Base-by-base conservation (phyloP, 2,797 vertebrate species). In the Nasua narica region DNA sequence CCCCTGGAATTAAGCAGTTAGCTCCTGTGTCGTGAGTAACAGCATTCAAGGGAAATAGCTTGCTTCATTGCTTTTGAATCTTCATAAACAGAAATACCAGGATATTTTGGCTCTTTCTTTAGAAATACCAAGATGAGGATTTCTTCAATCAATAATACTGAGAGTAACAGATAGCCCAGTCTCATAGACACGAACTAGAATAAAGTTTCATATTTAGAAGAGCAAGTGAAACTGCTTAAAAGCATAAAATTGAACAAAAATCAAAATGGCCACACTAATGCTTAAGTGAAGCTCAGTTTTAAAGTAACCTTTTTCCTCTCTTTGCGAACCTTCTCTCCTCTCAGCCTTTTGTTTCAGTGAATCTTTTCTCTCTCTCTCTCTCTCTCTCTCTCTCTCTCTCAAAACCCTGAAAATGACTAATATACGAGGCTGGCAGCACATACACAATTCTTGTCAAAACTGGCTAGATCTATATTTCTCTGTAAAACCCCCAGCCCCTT, bases 1-100 rank as follows among this genome's bases (percentile, higher is more conserved):
- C 91, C 37, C 0, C 2, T 96, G 93, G 91, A 97, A 98, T 98
- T 98, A 96, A 98, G 97, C 96, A 97, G 87, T 97, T 98, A 43
- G 23, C n/a, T 98, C 14, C 1, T 97, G 97, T 98, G 97, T 97
- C 78, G 21, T 50, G 94, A 92, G 83, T 94, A 98, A 81, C 60
- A 97, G 79, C 58, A 94, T 98, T 98, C 79, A 67, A 12, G 46
- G 40, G 37, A 96, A 98, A 98, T 46, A 96, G 62, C 76, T 97
- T 95, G 97, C 86, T 95, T 97, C 88, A 81, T 72, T 94, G 92
- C 46, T 87, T 93, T 96, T 96, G 78, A 96, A 97, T 96, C 81
- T 37, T 93, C 58, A 81, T 78, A 78, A 89, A 97, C n/a, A 88
- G 48, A 97, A 86, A 88, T 84, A 91, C 52, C 25, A 92, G 92